Base-by-base conservation (phyloP, 1,140 invertebrate genomes). In the Drosophila melanogaster region DNA sequence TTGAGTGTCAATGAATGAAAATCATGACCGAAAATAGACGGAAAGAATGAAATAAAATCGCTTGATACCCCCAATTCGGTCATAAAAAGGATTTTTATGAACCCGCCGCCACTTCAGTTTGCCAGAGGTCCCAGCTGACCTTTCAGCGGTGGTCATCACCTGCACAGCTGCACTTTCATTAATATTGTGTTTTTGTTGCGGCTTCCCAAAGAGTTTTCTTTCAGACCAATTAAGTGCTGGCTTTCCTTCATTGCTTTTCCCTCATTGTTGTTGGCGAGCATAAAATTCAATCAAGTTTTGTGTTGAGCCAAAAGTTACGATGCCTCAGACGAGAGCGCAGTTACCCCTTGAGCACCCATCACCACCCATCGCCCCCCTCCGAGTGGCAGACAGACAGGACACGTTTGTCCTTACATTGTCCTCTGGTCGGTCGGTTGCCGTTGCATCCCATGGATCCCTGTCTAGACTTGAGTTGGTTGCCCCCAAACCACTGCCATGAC, bases 201-300 rank as follows among this genome's bases (percentile, higher is more conserved):
- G 64, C 64, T 26, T 30, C 43, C 10, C 30, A 22, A 43, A 47
- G 44, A 81, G 54, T 56, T 62, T 49, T 43, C 41, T 40, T 51
- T 74, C 43, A 50, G 50, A 70, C 66, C 66, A 70, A 70, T 70
- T 70, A 70, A 70, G 66, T 70, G 66, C 66, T 40, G 64, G 35
- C 51, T 70, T 69, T 70, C 17, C 47, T 38, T 24, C 56, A 61
- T 53, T 55, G 46, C 57, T 22, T 54, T 41, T 19, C 10, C 19
- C 44, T 57, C 53, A 40, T 76, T 75, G 81, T 89, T 83, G 79
- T 79, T 77, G 77, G 35, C 64, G 84, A 79, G 81, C 81, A 86
- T 90, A 83, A 90, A 90, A 90, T 90, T 90, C 86, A 90, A 90
- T 90, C 87, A 90, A 90, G 81, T 86, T 87, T 70, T 69, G 57